phyloP scores from a whole-genome alignment of 2,113 vertebrate species.

The Atherinomorus stipes region DNA sequence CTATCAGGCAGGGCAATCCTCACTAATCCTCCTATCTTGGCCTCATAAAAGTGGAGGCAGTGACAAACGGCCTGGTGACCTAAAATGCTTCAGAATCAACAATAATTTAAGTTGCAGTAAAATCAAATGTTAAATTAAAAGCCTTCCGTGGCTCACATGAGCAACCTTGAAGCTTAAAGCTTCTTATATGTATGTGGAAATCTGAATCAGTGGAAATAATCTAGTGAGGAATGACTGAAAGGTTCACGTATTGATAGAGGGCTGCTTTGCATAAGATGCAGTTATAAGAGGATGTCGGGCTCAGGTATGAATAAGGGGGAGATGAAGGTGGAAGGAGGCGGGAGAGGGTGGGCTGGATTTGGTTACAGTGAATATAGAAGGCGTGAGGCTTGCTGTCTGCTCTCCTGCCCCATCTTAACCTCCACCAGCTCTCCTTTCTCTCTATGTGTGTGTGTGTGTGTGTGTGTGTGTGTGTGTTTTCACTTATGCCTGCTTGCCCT shows the following conservation, averaged over 20 bases:
- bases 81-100: neutral
- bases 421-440: constrained; percentile 35
- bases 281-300: constrained; percentile 10
- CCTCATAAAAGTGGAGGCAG: neutral
- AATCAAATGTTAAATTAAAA: too few species aligned
- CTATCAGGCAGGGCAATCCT: constrained; percentile 30
- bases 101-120: neutral
- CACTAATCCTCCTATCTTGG: constrained; percentile 43
- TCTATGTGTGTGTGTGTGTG: constrained; percentile 32
- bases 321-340: constrained; percentile 21
- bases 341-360: constrained; percentile 36
- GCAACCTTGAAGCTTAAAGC: too few species aligned
- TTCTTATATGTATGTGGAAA: too few species aligned
- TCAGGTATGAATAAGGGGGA: constrained; percentile 12
- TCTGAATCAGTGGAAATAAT: neutral
- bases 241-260: neutral
- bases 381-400: constrained; percentile 53
- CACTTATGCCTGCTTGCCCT: constrained; percentile 47
- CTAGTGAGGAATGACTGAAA: neutral
- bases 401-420: constrained; percentile 59
- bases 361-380: constrained; percentile 57
- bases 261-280: neutral
- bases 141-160: neutral
- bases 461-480: constrained; percentile 52
- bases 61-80: neutral